Evolutionary conservation across 2,888 invertebrate species (phyloP), one percentile per base, ranked within the genome.

Genomic region (Chirona hameri): DNA sequence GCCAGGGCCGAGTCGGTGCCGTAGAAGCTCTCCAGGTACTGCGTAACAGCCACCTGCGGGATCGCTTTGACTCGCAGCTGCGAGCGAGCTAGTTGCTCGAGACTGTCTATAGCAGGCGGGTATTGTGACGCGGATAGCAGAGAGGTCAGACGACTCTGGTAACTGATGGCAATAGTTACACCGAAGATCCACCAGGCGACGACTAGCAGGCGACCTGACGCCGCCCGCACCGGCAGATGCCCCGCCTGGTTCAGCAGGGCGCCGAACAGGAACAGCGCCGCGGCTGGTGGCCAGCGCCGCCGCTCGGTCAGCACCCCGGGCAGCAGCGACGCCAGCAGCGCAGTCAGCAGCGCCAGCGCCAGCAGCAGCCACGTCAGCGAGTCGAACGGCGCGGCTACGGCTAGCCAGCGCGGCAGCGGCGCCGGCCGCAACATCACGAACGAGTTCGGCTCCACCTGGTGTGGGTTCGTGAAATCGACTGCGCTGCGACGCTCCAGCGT

Each of bases 101-200:
- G 84, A 83, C 27, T 84, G 85, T 31, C 83, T 84, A 27, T 83
- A 84, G 15, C 80, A 88, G 10, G 87, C 90, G 72, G 89, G 92
- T 79, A 90, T 93, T 24, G 89, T 92, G 83, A 93, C 93, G 0
- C 93, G 93, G 39, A 90, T 93, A 24, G 90, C 93, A 81, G 93
- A 93, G 9, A 93, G 93, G 87, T 93, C 93, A 85, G 93, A 93
- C 14, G 88, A 93, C 82, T 91, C 93, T 85, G 91, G 93, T 81
- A 91, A 92, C 83, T 31, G 76, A 76, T 76, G 39, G 76, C 29
- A 7, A 76, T 4, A 1, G 39, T 76, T 85, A 85, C 9, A 83
- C 84, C 55, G 83, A 85, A 82, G 86, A 86, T 3, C 91, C 83
- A 90, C 93, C 82, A 92, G 92, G 81, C 89, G 91, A 82, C 87